Evolutionary conservation across 2,113 vertebrate species (phyloP).

Genomic region (Dendropsophus ebraccatus): DNA sequence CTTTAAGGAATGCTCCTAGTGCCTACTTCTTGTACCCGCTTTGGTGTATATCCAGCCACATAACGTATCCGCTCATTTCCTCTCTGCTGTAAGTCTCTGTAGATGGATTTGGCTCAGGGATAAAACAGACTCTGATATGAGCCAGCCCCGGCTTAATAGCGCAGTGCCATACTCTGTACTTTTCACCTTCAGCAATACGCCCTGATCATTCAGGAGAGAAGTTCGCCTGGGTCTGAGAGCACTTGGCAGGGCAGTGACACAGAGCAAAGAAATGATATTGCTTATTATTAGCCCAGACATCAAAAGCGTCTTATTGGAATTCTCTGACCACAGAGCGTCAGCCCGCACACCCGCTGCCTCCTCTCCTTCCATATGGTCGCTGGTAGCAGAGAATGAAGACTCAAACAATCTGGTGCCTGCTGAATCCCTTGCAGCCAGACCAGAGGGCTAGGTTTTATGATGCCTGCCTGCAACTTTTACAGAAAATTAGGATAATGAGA

Average conservation of each 20-base stretch:
- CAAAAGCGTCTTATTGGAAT: conserved; percentile 14
- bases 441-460: not conserved
- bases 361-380: not conserved
- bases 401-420: conserved; percentile 16
- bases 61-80: not conserved
- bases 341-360: not conserved
- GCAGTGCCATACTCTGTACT: conserved; percentile 3
- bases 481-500: not conserved
- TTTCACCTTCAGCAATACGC: conserved; percentile 7
- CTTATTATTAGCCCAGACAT: not conserved
- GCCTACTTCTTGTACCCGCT: not conserved
- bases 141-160: not conserved
- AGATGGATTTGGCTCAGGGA: conserved; percentile 14
- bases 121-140: conserved; percentile 22
- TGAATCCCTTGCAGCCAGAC: not conserved
- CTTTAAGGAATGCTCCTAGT: conserved; percentile 12
- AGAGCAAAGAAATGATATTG: not conserved
- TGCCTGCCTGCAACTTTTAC: not conserved
- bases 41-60: not conserved
- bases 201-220: conserved; percentile 7
- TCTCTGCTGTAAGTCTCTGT: conserved; percentile 8
- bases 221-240: not conserved
- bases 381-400: not conserved
- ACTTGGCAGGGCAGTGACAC: not conserved
- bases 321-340: not conserved